These are phyloP conservation scores for Polydrusus pterygomalis DNA, from an alignment of 2,888 invertebrate genomes.

Conservation along the genomic window DNA sequence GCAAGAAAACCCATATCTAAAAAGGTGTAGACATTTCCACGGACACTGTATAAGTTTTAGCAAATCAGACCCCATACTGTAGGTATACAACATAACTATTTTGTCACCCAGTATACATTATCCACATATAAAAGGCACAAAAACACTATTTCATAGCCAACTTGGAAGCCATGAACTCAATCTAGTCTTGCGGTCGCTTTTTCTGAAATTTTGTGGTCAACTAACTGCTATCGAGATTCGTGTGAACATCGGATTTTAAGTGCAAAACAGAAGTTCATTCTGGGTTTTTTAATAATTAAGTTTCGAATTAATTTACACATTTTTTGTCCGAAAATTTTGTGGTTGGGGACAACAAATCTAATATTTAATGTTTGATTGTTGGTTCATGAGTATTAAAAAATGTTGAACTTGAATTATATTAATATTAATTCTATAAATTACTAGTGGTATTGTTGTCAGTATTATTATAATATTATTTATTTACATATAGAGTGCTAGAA, in stretches of 20 bases:
- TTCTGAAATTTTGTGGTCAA: conserved; percentile 52
- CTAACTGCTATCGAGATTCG: conserved; percentile 51
- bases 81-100: too few relatives aligned
- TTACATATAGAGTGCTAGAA: too few relatives aligned
- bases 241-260: conserved; percentile 46
- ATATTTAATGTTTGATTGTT: not conserved
- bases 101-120: not conserved
- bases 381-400: not conserved
- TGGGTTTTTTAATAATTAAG: conserved; percentile 39
- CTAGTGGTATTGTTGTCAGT: too few relatives aligned
- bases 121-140: conserved; percentile 14
- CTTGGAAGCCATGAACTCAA: conserved; percentile 51
- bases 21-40: too few relatives aligned
- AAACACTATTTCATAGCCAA: conserved; percentile 34
- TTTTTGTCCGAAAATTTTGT: conserved; percentile 10
- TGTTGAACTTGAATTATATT: too few relatives aligned
- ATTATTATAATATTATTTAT: too few relatives aligned
- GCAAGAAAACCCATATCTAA: too few relatives aligned
- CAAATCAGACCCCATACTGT: too few relatives aligned
- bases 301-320: conserved; percentile 17
- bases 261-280: conserved; percentile 4
- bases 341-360: not conserved
- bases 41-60: too few relatives aligned
- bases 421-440: too few relatives aligned
- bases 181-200: conserved; percentile 48